Conservation (phyloP, 2,888 invertebrate genomes). For the Callyntrura guangdongensis region DNA sequence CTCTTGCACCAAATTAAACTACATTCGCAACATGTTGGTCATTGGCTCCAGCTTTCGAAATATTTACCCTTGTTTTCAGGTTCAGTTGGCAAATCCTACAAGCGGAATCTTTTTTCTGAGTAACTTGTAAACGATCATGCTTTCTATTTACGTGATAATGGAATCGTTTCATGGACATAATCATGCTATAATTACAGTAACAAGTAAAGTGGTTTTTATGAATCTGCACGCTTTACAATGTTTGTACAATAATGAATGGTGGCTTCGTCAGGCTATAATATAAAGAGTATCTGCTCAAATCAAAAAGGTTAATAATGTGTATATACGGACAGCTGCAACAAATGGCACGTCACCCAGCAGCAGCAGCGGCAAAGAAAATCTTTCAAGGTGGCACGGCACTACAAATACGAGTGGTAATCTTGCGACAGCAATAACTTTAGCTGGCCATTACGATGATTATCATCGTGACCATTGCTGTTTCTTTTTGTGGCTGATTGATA, state of each 20-base stretch:
- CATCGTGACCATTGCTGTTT: slow-evolving; percentile 50
- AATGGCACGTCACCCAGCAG: too few relatives aligned
- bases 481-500: slow-evolving; percentile 65
- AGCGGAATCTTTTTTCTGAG: too few relatives aligned
- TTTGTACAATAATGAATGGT: slow-evolving; percentile 15
- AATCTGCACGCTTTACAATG: not conserved
- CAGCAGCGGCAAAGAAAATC: slow-evolving; percentile 20
- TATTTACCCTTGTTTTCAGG: too few relatives aligned
- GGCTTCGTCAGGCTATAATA: slow-evolving; percentile 9
- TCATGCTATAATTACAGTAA: too few relatives aligned
- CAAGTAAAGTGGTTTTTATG: too few relatives aligned
- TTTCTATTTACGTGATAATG: not conserved
- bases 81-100: too few relatives aligned
- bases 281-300: not conserved
- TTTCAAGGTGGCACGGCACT: slow-evolving; percentile 39
- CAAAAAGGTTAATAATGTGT: not conserved
- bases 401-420: not conserved
- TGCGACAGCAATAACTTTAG: slow-evolving; percentile 47
- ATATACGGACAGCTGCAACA: not conserved
- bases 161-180: too few relatives aligned
- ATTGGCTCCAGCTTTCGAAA: too few relatives aligned
- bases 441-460: slow-evolving; percentile 50
- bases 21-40: too few relatives aligned
- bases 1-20: too few relatives aligned
- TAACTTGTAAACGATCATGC: too few relatives aligned